Conservation (phyloP, 1,140 invertebrate species). For the Diprion similis region DNA sequence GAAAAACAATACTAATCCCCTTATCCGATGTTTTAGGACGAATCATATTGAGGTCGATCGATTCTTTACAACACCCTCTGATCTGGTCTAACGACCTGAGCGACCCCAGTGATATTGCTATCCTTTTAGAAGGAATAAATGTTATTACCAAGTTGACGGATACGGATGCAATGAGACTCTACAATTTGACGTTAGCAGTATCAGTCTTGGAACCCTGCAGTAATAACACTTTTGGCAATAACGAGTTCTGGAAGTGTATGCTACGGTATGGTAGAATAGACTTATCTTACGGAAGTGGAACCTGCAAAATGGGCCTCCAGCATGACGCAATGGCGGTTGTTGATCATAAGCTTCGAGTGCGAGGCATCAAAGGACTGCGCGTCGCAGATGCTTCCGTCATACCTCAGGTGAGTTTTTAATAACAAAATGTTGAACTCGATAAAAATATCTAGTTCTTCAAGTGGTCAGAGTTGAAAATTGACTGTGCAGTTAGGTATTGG, state of each 20-base stretch:
- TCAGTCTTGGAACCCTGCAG: slow-evolving; percentile 35
- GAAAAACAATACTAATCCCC: too few species aligned
- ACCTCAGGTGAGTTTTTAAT: slow-evolving; percentile 64
- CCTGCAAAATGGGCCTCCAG: slow-evolving; percentile 79
- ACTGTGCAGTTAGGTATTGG: too few species aligned
- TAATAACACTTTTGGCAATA: slow-evolving; percentile 36
- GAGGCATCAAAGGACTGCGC: slow-evolving; percentile 73
- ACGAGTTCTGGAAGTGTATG: slow-evolving; percentile 66
- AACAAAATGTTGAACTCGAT: too few species aligned
- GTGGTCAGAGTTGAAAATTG: too few species aligned
- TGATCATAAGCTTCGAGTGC: slow-evolving; percentile 72
- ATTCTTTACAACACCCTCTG: slow-evolving; percentile 65
- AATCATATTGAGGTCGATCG: slow-evolving; percentile 46
- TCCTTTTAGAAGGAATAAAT: slow-evolving; percentile 55
- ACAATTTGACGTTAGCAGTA: slow-evolving; percentile 34
- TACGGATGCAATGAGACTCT: slow-evolving; percentile 38
- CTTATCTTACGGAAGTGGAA: slow-evolving; percentile 80
- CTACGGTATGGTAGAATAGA: slow-evolving; percentile 36
- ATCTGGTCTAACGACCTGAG: slow-evolving; percentile 68
- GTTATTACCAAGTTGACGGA: slow-evolving; percentile 41
- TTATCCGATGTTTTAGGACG: slow-evolving; percentile 59
- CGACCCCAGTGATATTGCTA: slow-evolving; percentile 51
- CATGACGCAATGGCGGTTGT: slow-evolving; percentile 75
- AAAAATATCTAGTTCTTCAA: too few species aligned
- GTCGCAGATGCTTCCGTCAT: slow-evolving; percentile 84